These are phyloP conservation scores for Enteromius unitaeniatus DNA, from an alignment of 2,797 vertebrate species.

Conservation along the genomic window DNA sequence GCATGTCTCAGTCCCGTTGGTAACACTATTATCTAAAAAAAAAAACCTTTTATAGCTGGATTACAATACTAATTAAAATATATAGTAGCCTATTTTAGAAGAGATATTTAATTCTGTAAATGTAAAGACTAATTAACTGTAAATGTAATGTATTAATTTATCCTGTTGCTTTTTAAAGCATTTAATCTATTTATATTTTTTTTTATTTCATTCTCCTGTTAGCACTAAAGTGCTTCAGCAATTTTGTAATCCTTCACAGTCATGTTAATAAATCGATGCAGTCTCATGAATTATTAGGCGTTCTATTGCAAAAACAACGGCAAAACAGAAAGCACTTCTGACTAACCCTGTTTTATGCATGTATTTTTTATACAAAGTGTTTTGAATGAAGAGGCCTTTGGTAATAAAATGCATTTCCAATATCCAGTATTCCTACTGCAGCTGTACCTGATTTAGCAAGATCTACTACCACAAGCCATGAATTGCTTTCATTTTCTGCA, in stretches of 20 bases:
- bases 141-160: not conserved
- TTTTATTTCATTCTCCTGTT: conserved; percentile 59
- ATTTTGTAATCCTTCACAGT: not conserved
- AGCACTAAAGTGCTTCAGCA: not conserved
- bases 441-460: not conserved
- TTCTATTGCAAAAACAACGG: conserved; percentile 67
- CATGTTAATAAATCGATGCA: not conserved
- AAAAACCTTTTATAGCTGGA: too few relatives aligned
- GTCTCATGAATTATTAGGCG: conserved; percentile 52
- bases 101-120: not conserved
- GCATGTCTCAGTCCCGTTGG: too few relatives aligned
- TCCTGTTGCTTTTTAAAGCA: not conserved
- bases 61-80: not conserved
- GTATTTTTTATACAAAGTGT: not conserved
- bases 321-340: conserved; percentile 59
- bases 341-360: conserved; percentile 38
- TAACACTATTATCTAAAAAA: too few relatives aligned
- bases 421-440: not conserved
- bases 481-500: not conserved
- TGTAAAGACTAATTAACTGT: too few relatives aligned
- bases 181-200: not conserved
- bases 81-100: not conserved
- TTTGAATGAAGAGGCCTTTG: conserved; percentile 14
- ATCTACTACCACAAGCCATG: not conserved
- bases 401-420: not conserved